A percentile compares a stretch with the other conserved stretches of the same genome.
Evolutionary conservation across 64 coral and sea anemone genomes (phyloP).

Genomic region (Orbicella faveolata): DNA sequence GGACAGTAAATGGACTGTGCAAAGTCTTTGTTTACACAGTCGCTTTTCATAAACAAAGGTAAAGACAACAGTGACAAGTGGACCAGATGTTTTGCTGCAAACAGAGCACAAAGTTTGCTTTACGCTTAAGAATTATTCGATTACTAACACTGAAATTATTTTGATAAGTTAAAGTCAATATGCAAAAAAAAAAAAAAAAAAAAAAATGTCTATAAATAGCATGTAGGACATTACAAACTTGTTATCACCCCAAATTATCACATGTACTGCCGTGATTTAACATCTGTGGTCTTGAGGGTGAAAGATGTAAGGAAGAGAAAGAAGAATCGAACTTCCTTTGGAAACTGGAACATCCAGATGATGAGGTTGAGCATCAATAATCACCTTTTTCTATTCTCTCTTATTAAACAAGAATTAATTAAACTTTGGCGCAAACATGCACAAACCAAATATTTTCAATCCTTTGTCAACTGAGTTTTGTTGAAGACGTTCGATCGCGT

Average conservation of each 20-base stretch:
- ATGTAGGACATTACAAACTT: not conserved
- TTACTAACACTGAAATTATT: not conserved
- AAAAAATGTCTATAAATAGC: constrained; percentile 17
- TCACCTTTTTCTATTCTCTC: too few species aligned
- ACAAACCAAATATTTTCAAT: too few species aligned
- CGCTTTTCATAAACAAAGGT: not conserved
- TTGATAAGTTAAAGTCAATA: not conserved
- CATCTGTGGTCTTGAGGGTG: not conserved
- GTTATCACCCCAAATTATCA: too few species aligned
- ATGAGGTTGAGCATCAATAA: not conserved
- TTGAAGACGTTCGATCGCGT: too few species aligned
- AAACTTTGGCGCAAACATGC: too few species aligned
- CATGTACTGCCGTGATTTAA: not conserved
- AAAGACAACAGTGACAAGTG: constrained; percentile 16
- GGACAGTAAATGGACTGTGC: constrained; percentile 13
- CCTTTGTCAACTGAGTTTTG: too few species aligned
- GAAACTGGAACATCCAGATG: not conserved
- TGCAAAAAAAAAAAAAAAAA: not conserved
- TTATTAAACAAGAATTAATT: too few species aligned
- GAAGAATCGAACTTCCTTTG: not conserved
- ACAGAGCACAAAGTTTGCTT: not conserved
- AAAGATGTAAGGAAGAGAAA: not conserved
- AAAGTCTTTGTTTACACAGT: not conserved
- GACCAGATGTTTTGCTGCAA: constrained; percentile 1
- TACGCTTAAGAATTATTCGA: not conserved